phyloP scores from a whole-genome alignment of 1,140 invertebrate species.

The Drosophila punjabiensis region DNA sequence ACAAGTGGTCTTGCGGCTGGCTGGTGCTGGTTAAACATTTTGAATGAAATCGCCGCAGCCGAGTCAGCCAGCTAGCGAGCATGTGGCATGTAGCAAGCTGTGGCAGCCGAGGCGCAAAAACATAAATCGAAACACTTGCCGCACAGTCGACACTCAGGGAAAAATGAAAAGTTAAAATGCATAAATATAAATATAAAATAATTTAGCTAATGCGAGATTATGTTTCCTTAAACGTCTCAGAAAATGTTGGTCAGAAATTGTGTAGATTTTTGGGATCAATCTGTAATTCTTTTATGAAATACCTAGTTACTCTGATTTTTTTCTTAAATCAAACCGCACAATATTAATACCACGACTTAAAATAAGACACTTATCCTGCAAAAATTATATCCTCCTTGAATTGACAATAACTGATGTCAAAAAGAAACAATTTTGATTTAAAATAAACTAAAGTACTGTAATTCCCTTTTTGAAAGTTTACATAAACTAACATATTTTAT shows the following conservation, averaged over 20 bases:
- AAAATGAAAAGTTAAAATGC: neutral
- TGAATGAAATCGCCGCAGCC: constrained; percentile 77
- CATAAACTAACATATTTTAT: neutral
- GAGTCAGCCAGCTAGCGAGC: constrained; percentile 31
- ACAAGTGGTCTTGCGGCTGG: constrained; percentile 75
- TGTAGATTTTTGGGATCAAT: neutral
- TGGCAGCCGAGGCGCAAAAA: constrained; percentile 74
- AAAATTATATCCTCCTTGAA: neutral
- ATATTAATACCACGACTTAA: neutral
- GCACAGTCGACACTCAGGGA: constrained; percentile 27
- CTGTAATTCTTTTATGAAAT: neutral
- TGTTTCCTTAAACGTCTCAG: neutral
- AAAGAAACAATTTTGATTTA: neutral
- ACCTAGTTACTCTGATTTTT: neutral
- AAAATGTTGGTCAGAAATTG: neutral
- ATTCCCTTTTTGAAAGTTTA: neutral
- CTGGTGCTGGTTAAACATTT: constrained; percentile 68
- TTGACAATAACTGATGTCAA: neutral
- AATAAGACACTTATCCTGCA: neutral
- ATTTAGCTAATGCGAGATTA: neutral
- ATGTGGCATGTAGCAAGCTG: constrained; percentile 49
- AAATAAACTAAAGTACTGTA: neutral
- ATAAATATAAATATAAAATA: neutral
- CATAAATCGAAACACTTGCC: constrained; percentile 83
- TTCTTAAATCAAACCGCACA: neutral